phyloP scores from a whole-genome alignment of 2,797 vertebrate genomes.

The Etheostoma perlongum region DNA sequence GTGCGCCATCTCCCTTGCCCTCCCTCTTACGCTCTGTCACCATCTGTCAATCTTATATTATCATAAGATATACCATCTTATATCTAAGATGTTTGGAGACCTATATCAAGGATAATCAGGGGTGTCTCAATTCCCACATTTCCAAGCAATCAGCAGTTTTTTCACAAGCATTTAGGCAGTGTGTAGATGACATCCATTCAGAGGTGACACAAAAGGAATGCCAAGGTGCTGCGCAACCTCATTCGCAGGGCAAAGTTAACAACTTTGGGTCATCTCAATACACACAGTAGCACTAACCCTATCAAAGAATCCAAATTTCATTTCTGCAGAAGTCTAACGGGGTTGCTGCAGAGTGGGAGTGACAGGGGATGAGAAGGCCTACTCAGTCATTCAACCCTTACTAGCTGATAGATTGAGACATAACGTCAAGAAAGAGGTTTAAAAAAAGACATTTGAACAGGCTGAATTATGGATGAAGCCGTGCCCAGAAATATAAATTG shows the following conservation, averaged over 20 bases:
- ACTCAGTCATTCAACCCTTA: constrained; percentile 66
- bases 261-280: constrained; percentile 21
- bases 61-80: too few relatives aligned
- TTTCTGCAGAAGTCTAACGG: constrained; percentile 4
- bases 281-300: constrained; percentile 1
- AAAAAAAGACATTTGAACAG: constrained; percentile 67
- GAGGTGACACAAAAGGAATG: constrained; percentile 26
- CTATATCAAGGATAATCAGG: constrained; percentile 22
- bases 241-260: constrained; percentile 18
- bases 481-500: constrained; percentile 45
- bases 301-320: constrained; percentile 18
- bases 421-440: constrained; percentile 57
- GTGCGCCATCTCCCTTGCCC: too few relatives aligned
- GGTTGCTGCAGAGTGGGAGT: constrained; percentile 1
- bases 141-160: not conserved
- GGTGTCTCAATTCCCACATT: constrained; percentile 21
- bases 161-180: not conserved
- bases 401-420: constrained; percentile 62
- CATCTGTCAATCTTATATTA: not conserved
- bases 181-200: constrained; percentile 8
- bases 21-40: not conserved
- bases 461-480: constrained; percentile 73
- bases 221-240: constrained; percentile 8
- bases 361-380: constrained; percentile 36
- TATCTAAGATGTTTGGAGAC: not conserved